These are phyloP conservation scores for Nymphalis io DNA, from an alignment of 1,140 invertebrate species.

Conservation along the genomic window DNA sequence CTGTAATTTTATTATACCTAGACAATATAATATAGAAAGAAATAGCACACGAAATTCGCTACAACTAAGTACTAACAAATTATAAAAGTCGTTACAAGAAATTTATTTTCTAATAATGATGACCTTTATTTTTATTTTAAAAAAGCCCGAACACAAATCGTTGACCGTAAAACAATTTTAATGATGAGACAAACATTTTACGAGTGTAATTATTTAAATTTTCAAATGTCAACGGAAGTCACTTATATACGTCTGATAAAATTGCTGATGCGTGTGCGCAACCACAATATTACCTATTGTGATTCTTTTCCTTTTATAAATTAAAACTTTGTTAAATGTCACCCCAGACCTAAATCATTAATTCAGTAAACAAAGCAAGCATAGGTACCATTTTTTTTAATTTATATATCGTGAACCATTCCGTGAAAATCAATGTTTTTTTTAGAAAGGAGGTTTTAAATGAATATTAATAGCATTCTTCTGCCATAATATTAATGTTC, in stretches of 20 bases:
- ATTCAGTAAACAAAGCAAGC: no score
- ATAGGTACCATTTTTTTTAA: no score
- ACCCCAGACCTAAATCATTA: no score
- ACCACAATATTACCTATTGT: background rate
- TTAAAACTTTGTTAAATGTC: background rate
- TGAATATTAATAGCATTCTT: background rate
- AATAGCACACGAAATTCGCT: no score
- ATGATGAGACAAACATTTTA: background rate
- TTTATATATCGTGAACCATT: no score
- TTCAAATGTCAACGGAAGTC: slow-evolving; percentile 6
- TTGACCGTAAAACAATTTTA: slow-evolving; percentile 6
- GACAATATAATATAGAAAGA: no score
- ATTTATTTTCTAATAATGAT: background rate
- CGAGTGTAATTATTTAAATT: background rate
- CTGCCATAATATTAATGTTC: background rate
- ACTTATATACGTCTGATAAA: background rate
- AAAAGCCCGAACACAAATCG: background rate
- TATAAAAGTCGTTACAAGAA: background rate
- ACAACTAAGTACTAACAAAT: background rate
- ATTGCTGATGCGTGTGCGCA: background rate
- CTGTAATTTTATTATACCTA: no score
- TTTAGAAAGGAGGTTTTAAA: background rate
- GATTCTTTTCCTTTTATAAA: background rate
- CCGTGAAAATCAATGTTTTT: background rate
- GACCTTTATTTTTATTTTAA: background rate